Evolutionary conservation across 2,113 vertebrate species (phyloP).

Genomic region (Aviceda subcristata): DNA sequence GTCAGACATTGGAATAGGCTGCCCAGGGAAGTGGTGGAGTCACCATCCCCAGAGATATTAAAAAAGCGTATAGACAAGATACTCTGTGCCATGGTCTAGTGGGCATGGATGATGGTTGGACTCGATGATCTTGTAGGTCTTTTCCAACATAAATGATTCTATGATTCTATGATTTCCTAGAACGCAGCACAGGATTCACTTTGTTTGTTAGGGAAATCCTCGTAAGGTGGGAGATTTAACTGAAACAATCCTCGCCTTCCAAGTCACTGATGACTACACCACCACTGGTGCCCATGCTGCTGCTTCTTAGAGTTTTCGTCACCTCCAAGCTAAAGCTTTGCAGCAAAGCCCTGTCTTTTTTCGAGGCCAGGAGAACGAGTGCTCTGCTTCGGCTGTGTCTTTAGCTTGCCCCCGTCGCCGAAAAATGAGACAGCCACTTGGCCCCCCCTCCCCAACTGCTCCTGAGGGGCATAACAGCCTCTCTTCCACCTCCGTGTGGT

Average conservation of each 20-base stretch:
- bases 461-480: fast-evolving
- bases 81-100: no score
- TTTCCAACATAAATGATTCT: no score
- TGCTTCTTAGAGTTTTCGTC: not conserved
- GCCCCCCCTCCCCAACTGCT: fast-evolving
- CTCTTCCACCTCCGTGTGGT: fast-evolving
- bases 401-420: not conserved
- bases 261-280: not conserved
- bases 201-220: not conserved
- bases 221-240: no score
- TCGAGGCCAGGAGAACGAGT: not conserved
- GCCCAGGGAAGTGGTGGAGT: no score
- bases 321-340: not conserved
- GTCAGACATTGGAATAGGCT: no score
- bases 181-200: not conserved
- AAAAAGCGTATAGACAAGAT: no score
- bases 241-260: not conserved
- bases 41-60: no score
- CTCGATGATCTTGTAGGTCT: no score
- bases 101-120: no score
- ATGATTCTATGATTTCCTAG: not conserved
- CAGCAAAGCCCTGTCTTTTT: not conserved
- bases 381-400: not conserved
- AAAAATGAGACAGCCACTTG: not conserved
- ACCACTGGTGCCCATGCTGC: fast-evolving